Base-by-base conservation (phyloP, 2,113 vertebrate genomes). In the Nycticorax nycticorax region DNA sequence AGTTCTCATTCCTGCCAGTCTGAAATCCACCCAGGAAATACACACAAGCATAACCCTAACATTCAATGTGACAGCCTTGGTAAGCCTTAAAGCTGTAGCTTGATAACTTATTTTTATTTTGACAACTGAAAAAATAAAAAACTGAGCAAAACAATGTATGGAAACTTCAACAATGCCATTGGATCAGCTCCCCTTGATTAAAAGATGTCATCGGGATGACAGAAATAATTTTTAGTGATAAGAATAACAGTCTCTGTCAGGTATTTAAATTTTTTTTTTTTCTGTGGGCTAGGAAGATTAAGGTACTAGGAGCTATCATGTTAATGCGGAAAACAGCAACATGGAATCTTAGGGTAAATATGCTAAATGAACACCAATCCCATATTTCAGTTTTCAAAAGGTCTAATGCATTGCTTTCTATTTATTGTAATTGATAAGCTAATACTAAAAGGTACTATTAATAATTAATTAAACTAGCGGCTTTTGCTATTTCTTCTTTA, bases 361-460 rank as follows among this genome's bases (percentile, higher is more conserved):
- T 6, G 2, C 2, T 47, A 69, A 57, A 73, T 55, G 0, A 52
- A 64, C 41, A 80, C 41, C 26, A 45, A 4, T 1, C 0, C 0
- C 3, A n/a, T 9, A 2, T 30, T 90, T 56, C 14, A 52, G 5
- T 72, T 88, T 89, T 56, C 9, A 39, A 47, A 79, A 76, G 6
- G 20, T 20, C 20, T 88, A 80, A 69, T 77, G 12, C 8, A 68
- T n/a, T 92, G 11, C 1, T 69, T 91, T 85, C 5, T 52, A 32
- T 74, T 88, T 80, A 39, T 57, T 73, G 8, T 45, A 74, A 63
- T 37, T 55, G 22, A 71, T 57, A 72, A 82, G 24, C 5, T 62
- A 63, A 82, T 82, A 52, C 14, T n/a, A 47, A 82, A 93, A 80
- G 2, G 0, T 63, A 43, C 8, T 66, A 45, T 60, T 72, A 60